Base-by-base conservation (phyloP, 1,140 invertebrate genomes). In the Pogonognathellus flavescens region DNA sequence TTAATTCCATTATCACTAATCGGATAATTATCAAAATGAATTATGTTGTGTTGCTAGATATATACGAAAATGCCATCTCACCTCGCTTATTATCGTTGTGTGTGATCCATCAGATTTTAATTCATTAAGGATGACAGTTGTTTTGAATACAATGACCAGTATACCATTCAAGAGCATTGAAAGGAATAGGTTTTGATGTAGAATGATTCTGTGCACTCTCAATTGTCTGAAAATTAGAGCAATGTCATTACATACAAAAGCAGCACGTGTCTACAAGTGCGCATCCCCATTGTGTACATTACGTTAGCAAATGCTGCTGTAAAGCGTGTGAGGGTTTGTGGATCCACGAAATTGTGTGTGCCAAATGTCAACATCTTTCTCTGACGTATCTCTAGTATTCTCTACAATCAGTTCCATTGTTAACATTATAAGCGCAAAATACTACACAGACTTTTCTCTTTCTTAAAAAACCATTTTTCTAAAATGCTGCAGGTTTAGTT, bases 141-240 rank as follows among this genome's bases (percentile, higher is more conserved):
- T 89, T 89, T 91, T 92, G 82, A 92, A 89, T 8, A 90, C 87
- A 49, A 91, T 91, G 18, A 91, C 89, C 13, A 90, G 85, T 16
- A 91, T 85, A 6, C 91, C 90, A 70, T 92, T 91, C 41, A 92
- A 25, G 1, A 93, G 88, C 49, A 93, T 91, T 0, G 92, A 92
- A 0, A 90, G 57, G 87, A 93, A 92, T 57, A 93, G 90, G 88
- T 93, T 92, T 72, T 92, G 89, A 88, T 93, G 93, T 18, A 93
- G 90, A 49, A 91, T 91, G 82, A 93, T 92, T 18, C 91, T 86
- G 52, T 91, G 89, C 5, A 91, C 91, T 88, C 91, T 88, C 9
- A 91, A 87, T 85, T 91, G 90, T 87, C 91, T 91, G 89, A 59
- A 88, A 90, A 88, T 18, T n/a, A 76, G 16, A 16, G 8, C 25